Base-by-base conservation (phyloP, 1,140 invertebrate genomes). In the Protaetia brevitarsis region DNA sequence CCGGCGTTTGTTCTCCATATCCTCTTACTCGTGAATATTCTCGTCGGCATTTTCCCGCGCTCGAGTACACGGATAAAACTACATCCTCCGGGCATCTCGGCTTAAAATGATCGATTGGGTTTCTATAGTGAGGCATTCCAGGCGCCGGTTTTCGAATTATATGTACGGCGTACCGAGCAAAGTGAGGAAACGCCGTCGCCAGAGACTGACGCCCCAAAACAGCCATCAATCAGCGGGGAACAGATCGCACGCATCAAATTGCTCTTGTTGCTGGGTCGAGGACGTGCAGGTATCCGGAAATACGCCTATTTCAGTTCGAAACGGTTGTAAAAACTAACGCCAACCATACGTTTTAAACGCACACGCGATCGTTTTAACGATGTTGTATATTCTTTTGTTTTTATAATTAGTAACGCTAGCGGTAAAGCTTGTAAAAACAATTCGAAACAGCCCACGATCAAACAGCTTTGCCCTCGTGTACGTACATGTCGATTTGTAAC, bases 31-130 rank as follows among this genome's bases (percentile, higher is more conserved):
- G 19, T 41, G n/a, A n/a, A 16, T 41, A 5, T 2, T 27, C 27
- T 16, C 16, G 26, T 29, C 29, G 57, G 31, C 13, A 28, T 59
- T 16, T 19, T 56, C 10, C 16, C 10, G 16, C n/a, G 5, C 16
- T 37, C 10, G 34, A 37, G 3, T 11, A 37, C n/a, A 37, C 34
- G 34, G 34, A 11, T 37, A 37, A 37, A 37, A 37, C 34, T 8
- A 37, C n/a, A n/a, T 0, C 34, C 16, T 4, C 34, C 16, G 3
- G 16, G 16, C 13, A 51, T 23, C 19, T 7, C 19, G 11, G 13
- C 2, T n/a, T 5, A 67, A 58, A 59, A 91, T 91, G 89, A 90
- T 91, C 71, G 89, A 91, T 80, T 91, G 89, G 89, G 88, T 91
- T 66, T 90, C 87, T 66, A 89, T 90, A 65, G 87, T 90, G 28